Percentiles rank a stretch among this genome's conserved stretches.
Evolutionary conservation across 2,113 vertebrate genomes (phyloP).

Genomic region (Menura novaehollandiae): DNA sequence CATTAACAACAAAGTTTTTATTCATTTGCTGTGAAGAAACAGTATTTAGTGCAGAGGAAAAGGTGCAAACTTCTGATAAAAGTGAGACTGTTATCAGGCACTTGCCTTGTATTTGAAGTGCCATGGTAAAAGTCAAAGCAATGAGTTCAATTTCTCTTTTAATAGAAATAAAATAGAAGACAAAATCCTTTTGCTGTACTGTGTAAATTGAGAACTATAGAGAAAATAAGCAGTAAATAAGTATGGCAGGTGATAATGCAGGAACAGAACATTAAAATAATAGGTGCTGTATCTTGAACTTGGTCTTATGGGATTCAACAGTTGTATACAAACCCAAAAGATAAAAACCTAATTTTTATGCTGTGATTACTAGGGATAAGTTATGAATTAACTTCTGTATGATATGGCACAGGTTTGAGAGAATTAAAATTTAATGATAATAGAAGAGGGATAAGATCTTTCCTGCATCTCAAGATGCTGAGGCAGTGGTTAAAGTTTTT

Average conservation of each 20-base stretch:
- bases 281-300: background rate
- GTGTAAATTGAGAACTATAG: constrained; percentile 18
- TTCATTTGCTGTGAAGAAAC: background rate
- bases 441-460: background rate
- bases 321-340: background rate
- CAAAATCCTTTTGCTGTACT: background rate
- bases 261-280: background rate
- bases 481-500: background rate
- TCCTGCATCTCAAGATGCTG: background rate
- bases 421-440: background rate
- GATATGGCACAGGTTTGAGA: background rate
- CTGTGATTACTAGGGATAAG: background rate
- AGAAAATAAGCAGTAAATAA: constrained; percentile 27
- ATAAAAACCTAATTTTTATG: background rate
- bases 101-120: background rate
- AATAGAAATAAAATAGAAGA: constrained; percentile 11
- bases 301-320: background rate
- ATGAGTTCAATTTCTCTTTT: background rate
- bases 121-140: background rate
- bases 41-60: background rate
- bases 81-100: background rate
- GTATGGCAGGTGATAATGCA: background rate
- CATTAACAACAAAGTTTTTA: background rate
- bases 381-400: background rate
- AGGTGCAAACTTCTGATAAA: background rate